Base-by-base conservation (phyloP, 2,888 invertebrate species). In the Augochlorella aurata region DNA sequence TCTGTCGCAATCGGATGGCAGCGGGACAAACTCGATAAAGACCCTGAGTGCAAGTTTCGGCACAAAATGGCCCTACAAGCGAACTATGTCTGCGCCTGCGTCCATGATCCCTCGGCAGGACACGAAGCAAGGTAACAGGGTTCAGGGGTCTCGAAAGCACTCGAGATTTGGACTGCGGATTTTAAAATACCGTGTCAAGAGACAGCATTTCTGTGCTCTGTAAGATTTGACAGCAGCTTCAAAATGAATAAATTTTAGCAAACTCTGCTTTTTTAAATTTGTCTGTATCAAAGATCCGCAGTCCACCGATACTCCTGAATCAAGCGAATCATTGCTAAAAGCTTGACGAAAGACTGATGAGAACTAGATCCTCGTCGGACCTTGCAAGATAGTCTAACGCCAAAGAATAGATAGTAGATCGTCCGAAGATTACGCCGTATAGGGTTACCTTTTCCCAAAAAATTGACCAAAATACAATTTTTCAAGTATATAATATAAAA, bases 51-150 rank as follows among this genome's bases (percentile, higher is more conserved):
- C 97, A 45, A 97, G 98, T 89, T 96, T 98, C 91, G 98, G 97
- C 76, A 96, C 97, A 68, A 99, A 98, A 94, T 98, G 98, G 96
- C 98, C 98, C 0, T 99, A 98, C 94, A 98, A 98, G 94, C 94
- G 98, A 82, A 98, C 98, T 69, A 97, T 98, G 95, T 98, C 98
- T 9, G 98, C 98, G 18, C 98, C 98, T 14, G 97, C 97, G 67
- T 96, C 97, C 73, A 96, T 97, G 94, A 95, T 97, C 76, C 96
- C 97, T 1, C 95, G 96, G 71, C 96, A 96, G 90, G 97, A 97
- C 90, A 95, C 95, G 18, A 97, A 97, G 93, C 95, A 95, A 93
- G 95, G 95, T 95, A 54, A 61, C 61, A 29, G 8, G 61, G 61
- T 29, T 29, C 24, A 61, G 29, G 61, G 29, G 61, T 61, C 8